Percentiles rank a stretch among this genome's conserved stretches.
Conservation (phyloP, 1,140 invertebrate genomes). For the Pararge aegeria region DNA sequence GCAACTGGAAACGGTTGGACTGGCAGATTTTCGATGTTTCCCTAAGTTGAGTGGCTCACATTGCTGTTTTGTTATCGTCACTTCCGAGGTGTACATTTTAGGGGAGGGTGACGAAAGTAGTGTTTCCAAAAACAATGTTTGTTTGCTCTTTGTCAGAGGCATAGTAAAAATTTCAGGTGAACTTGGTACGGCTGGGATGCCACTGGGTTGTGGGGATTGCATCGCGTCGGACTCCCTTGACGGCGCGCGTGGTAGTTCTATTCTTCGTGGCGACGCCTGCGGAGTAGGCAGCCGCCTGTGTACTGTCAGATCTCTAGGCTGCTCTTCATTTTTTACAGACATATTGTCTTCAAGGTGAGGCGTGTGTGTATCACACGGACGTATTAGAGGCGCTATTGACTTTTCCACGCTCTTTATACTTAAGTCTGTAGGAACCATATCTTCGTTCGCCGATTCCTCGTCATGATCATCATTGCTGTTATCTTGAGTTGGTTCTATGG, state of each 20-base stretch:
- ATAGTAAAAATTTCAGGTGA: conserved; percentile 81
- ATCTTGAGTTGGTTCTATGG: conserved; percentile 18
- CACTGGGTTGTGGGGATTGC: conserved; percentile 84
- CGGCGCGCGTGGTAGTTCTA: conserved; percentile 75
- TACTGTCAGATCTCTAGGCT: conserved; percentile 81
- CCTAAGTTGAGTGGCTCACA: conserved; percentile 85
- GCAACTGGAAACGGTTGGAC: conserved; percentile 81
- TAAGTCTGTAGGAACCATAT: conserved; percentile 75
- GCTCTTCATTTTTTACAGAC: conserved; percentile 76
- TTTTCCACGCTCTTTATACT: conserved; percentile 59
- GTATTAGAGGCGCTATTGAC: conserved; percentile 26
- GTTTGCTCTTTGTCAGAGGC: conserved; percentile 74
- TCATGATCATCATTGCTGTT: conserved; percentile 34
- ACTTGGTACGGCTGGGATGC: conserved; percentile 82
- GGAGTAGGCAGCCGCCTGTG: conserved; percentile 75
- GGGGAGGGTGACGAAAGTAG: conserved; percentile 78
- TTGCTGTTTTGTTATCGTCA: conserved; percentile 81
- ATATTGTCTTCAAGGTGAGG: conserved; percentile 60
- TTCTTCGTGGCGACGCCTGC: conserved; percentile 65
- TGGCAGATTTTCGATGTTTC: conserved; percentile 81
- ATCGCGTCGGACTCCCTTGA: conserved; percentile 83
- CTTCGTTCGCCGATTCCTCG: conserved; percentile 41
- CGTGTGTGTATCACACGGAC: conserved; percentile 48
- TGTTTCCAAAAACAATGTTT: conserved; percentile 80
- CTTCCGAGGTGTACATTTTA: conserved; percentile 80